phyloP scores from a whole-genome alignment of 2,797 vertebrate species.

The Columba guinea region DNA sequence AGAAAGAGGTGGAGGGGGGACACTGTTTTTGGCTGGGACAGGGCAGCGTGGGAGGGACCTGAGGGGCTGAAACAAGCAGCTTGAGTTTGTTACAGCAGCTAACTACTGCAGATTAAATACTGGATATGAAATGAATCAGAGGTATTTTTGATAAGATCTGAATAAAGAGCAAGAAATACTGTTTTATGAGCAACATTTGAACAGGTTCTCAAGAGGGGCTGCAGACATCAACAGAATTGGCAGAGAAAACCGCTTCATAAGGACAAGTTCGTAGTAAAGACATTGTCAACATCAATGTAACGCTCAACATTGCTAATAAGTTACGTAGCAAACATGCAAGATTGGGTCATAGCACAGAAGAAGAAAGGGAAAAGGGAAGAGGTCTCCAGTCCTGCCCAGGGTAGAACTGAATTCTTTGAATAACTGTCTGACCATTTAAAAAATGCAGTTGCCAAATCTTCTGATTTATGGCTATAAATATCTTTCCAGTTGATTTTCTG shows the following conservation, averaged over 20 bases:
- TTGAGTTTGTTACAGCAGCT: neutral
- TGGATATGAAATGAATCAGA: neutral
- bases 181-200: neutral
- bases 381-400: neutral
- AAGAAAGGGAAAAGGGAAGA: neutral
- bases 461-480: neutral
- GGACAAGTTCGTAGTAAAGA: neutral
- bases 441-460: neutral
- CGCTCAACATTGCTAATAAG: fast-evolving
- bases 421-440: neutral
- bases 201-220: neutral
- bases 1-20: neutral
- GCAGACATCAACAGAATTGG: neutral
- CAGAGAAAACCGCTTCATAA: neutral
- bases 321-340: neutral
- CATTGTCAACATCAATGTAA: neutral
- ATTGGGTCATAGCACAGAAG: neutral
- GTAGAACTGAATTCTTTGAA: neutral
- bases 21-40: neutral
- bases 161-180: neutral
- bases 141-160: neutral
- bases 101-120: neutral
- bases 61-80: neutral
- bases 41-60: neutral
- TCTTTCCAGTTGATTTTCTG: neutral